phyloP scores from a whole-genome alignment of 2,113 vertebrate species.

The Ranitomeya imitator region DNA sequence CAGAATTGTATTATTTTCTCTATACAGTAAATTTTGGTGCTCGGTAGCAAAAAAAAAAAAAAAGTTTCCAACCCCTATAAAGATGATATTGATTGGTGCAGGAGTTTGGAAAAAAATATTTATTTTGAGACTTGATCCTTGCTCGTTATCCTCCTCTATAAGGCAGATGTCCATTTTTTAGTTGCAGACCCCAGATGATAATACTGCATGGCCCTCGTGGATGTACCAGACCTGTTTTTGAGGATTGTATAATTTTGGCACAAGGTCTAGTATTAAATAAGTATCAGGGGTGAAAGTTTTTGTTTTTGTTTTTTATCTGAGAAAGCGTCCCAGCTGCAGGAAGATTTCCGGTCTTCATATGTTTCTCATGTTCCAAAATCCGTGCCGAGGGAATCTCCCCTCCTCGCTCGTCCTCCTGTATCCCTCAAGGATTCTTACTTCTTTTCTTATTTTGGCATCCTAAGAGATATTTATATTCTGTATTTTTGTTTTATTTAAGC shows the following conservation, averaged over 20 bases:
- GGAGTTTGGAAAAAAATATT: no score
- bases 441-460: conserved; percentile 7
- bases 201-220: not conserved
- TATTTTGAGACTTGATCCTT: no score
- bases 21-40: no score
- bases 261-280: conserved; percentile 11
- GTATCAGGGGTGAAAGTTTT: not conserved
- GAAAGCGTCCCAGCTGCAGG: conserved; percentile 9
- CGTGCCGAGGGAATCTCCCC: not conserved
- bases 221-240: not conserved
- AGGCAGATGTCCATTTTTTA: no score
- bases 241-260: conserved; percentile 3
- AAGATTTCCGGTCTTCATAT: not conserved
- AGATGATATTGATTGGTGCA: no score
- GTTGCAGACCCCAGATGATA: not conserved
- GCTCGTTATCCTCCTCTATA: no score
- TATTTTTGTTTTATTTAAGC: not conserved
- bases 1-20: no score
- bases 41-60: no score
- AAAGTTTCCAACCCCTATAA: no score
- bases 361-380: conserved; percentile 40
- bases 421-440: conserved; percentile 1
- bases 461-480: not conserved
- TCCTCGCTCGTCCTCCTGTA: not conserved
- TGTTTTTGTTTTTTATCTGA: conserved; percentile 22